These are phyloP conservation scores for Synergus itoensis DNA, from an alignment of 2,888 invertebrate species.

Conservation along the genomic window DNA sequence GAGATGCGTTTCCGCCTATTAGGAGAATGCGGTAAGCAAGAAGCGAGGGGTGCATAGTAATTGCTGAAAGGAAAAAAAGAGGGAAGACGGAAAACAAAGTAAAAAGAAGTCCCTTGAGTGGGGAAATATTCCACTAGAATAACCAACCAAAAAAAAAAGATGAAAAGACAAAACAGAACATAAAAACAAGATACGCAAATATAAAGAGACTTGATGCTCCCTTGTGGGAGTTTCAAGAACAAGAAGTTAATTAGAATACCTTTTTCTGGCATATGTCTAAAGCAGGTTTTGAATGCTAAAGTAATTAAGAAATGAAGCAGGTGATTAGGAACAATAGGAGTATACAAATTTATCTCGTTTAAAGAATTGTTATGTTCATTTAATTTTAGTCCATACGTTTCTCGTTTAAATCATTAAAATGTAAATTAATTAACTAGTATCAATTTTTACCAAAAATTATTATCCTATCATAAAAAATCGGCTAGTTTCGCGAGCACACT, in stretches of 20 bases:
- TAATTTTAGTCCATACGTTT: too few relatives aligned
- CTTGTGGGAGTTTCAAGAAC: constrained; percentile 31
- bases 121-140: constrained; percentile 24
- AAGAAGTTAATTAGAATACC: constrained; percentile 33
- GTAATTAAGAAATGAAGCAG: constrained; percentile 18
- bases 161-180: constrained; percentile 24
- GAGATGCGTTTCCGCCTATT: constrained; percentile 3
- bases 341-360: neutral
- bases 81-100: constrained; percentile 28
- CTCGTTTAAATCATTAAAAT: too few relatives aligned
- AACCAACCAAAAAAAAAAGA: constrained; percentile 15
- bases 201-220: constrained; percentile 38
- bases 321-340: neutral
- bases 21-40: constrained; percentile 23
- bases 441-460: too few relatives aligned
- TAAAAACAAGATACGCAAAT: constrained; percentile 35
- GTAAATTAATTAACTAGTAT: too few relatives aligned
- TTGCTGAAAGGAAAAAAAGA: constrained; percentile 20
- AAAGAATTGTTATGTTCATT: too few relatives aligned
- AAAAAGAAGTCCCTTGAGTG: constrained; percentile 35
- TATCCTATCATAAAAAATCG: too few relatives aligned
- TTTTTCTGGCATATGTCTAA: constrained; percentile 29
- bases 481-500: too few relatives aligned
- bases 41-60: constrained; percentile 35
- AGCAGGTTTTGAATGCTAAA: constrained; percentile 16